Base-by-base conservation (phyloP, 2,113 vertebrate species). In the Petroica traversi region DNA sequence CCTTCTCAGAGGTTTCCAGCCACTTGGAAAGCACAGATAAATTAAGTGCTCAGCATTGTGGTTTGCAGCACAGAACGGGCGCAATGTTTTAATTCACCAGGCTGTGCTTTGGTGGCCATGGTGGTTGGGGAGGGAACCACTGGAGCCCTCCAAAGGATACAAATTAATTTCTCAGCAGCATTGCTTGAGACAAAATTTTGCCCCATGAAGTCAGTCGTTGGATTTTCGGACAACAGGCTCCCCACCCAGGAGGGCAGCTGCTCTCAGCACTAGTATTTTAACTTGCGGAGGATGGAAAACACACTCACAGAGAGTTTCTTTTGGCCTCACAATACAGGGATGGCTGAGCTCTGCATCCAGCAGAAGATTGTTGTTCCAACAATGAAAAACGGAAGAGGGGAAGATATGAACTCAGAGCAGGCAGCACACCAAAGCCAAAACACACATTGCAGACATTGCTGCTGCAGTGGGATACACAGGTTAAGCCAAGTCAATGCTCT, bases 301-400 rank as follows among this genome's bases (percentile, higher is more conserved):
- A 55, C 0, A 0, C 68, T 36, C 83, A 68, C 62, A 72, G 46
- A 46, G 93, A 83, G 84, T 91, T 84, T 96, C 67, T 88, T 92
- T 97, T 96, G 95, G 95, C 92, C 76, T 62, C 72, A 80, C 75
- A 90, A 59, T 71, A 92, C 51, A 96, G 77, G 28, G 80, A 43
- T 6, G 5, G 72, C 84, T 71, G 57, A 19, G 11, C 43, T 74
- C 80, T 31, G 26, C 49, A 49, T 86, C 88, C 85, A 89, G 82
- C 81, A 61, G 71, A 95, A 96, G 85, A 88, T 31, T 92, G 88
- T 93, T 97, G 95, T 92, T 97, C 85, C 68, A 95, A 92, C 92
- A 93, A 87, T 87, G 92, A 86, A 79, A 95, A 95, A 87, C 28
- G 38, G 88, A 93, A 97, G 38, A 55, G 92, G 80, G 78, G 59